Evolutionary conservation across 2,888 invertebrate genomes (phyloP), one percentile per base, ranked within the genome.

Genomic region (Priocnemis perturbator): DNA sequence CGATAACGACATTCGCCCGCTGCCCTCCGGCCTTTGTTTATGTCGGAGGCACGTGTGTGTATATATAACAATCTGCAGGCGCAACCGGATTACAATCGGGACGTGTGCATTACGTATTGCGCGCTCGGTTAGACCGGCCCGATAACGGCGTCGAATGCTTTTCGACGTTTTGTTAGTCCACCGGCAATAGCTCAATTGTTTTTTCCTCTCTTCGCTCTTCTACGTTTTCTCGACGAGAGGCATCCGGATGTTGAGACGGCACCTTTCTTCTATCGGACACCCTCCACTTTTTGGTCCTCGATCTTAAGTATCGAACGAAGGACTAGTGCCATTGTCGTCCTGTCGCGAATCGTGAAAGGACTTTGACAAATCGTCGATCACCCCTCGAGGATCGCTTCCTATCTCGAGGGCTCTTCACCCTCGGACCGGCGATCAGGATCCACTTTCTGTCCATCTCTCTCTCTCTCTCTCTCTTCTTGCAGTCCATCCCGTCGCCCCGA

Each of bases 311-410:
- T 69, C 72, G 58, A 21, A n/a, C 52, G 45, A 47, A 15, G 44
- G 45, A 59, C 58, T 59, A 67, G 56, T 45, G 60, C 60, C 69
- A 72, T 76, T 76, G 72, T 79, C 67, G 66, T 64, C 57, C 63
- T 58, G 77, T 53, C 48, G 65, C 68, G 69, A 68, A 68, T 64
- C 71, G 71, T 63, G 65, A 60, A 69, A 71, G 73, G 87, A 87
- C 87, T 87, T 87, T 87, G 87, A 87, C 87, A 87, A 87, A 87
- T 87, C 83, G 85, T 80, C 83, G 83, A 87, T 86, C 82, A 79
- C 81, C 80, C 77, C 78, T 70, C 70, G 71, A 79, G 74, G 66
- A 74, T 76, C 74, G 68, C 61, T 66, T 65, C 73, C 77, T 77
- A 74, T 81, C 81, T 81, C 72, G 72, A 71, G 65, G 65, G 64